Base-by-base conservation (phyloP, 2,888 invertebrate species). In the Alentia gelatinosa region DNA sequence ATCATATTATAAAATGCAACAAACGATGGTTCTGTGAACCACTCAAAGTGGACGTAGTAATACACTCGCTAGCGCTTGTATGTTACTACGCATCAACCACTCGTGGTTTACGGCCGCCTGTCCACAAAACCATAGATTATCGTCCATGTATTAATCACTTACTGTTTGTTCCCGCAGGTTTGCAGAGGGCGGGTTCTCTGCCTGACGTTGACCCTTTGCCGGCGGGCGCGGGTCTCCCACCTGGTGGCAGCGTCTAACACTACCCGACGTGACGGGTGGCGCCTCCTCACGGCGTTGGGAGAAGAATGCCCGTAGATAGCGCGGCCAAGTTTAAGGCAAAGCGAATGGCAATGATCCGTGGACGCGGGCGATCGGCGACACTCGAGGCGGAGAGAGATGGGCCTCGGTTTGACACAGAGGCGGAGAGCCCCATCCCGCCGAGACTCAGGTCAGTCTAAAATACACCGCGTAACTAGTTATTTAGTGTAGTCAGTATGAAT, bases 321-420 rank as follows among this genome's bases (percentile, higher is more conserved):
- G 40, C 89, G 0, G 23, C 74, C 35, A 89, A 89, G 75, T 89
- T 89, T 40, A 89, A 89, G 47, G 42, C 89, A 26, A 89, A 89
- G 47, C 74, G 89, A 26, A 89, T 89, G 75, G 42, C 68, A 15
- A 89, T 89, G 89, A 89, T 89, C 42, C 39, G 89, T n/a, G 86
- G 86, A 26, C 30, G 89, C 1, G 89, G 89, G 12, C 19, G 89
- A 33, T 56, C 74, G 26, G 47, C 42, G 4, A 89, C 90, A 37
- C 47, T 86, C 42, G 86, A 86, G 47, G 47, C 26, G 47, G 83
- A 83, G 12, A 26, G 74, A 15, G 90, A 75, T 23, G 83, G 79
- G 33, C 37, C 50, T 4, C 37, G 50, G 19, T 47, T 50, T n/a
- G 83, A 83, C 35, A 90, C 83, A 83, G 90, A 90, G 30, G 50